Evolutionary conservation across 2,888 invertebrate genomes (phyloP).

Genomic region (Oithona nana): DNA sequence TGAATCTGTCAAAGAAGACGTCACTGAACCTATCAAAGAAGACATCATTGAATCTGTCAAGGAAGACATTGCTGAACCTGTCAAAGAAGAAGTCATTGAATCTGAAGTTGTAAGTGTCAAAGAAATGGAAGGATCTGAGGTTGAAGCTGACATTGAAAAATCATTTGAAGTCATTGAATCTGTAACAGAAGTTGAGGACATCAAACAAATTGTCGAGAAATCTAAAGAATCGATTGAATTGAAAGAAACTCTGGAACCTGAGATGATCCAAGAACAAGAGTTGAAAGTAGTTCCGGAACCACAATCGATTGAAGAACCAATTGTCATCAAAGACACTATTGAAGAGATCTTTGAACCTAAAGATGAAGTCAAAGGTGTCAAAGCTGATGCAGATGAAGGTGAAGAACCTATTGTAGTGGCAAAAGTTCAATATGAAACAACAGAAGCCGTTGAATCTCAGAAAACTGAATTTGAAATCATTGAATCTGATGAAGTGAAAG

Average conservation of each 20-base stretch:
- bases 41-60: not conserved
- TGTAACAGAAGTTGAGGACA: not conserved
- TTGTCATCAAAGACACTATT: not conserved
- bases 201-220: not conserved
- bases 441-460: no score
- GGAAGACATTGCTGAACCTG: no score
- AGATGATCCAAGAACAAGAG: not conserved
- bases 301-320: not conserved
- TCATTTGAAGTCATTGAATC: not conserved
- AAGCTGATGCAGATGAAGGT: not conserved
- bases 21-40: no score
- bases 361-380: not conserved
- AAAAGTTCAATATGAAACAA: no score
- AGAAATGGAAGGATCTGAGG: no score
- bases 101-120: no score
- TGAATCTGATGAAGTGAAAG: no score
- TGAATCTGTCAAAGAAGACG: no score
- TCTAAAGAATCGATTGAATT: not conserved
- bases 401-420: no score
- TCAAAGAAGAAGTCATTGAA: not conserved
- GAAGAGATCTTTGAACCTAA: not conserved
- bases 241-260: not conserved
- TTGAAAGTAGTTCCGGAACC: not conserved
- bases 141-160: not conserved
- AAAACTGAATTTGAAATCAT: no score